phyloP scores from a whole-genome alignment of 2,797 vertebrate genomes.

The Aphelocoma californica region DNA sequence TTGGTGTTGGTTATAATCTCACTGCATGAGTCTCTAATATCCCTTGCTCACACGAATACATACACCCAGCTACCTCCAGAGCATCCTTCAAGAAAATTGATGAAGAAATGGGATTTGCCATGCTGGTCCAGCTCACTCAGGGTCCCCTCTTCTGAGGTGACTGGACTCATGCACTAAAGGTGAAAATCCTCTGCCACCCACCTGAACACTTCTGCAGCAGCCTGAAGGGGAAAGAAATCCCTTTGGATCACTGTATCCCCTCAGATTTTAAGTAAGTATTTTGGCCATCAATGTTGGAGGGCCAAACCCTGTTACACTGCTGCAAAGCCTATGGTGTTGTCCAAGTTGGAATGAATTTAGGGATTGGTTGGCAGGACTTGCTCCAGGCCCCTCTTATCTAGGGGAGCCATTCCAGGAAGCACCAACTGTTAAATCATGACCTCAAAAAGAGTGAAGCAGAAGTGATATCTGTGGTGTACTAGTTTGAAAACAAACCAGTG shows the following conservation, averaged over 20 bases:
- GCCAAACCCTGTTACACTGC: neutral
- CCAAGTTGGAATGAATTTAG: neutral
- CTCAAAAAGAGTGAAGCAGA: neutral
- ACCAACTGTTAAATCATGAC: neutral
- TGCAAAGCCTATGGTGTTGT: neutral
- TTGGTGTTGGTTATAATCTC: conserved; percentile 2
- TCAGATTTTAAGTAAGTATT: neutral
- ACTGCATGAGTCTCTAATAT: neutral
- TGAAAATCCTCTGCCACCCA: neutral
- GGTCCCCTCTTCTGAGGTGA: neutral
- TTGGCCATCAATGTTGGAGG: neutral
- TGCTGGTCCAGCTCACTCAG: neutral
- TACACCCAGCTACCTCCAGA: neutral
- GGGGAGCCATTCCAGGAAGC: neutral
- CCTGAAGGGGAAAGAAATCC: neutral
- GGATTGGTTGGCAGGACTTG: neutral
- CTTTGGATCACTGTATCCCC: neutral
- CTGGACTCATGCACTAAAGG: neutral
- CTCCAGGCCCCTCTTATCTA: neutral
- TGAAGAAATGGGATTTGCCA: conserved; percentile 24
- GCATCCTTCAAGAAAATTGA: neutral
- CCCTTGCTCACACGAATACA: neutral
- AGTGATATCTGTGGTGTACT: neutral
- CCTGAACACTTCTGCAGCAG: neutral
- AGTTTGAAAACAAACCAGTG: too few relatives aligned